Evolutionary conservation across 2,888 invertebrate species (phyloP).

Genomic region (Coecobrya sp.): DNA sequence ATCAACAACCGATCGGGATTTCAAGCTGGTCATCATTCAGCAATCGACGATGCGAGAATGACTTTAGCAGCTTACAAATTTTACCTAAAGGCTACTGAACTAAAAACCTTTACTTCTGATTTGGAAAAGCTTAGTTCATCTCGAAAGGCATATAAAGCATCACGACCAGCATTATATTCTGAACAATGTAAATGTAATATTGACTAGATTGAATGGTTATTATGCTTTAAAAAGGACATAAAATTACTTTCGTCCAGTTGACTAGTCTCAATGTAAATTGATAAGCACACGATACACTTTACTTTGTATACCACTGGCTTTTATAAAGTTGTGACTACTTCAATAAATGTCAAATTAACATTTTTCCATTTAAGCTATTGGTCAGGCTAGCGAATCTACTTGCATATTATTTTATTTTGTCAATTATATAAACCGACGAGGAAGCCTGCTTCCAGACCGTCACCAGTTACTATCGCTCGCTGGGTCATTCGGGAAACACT

Average conservation of each 20-base stretch:
- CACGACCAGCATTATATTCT: neutral
- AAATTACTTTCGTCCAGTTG: neutral
- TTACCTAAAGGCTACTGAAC: neutral
- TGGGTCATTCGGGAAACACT: too few relatives aligned
- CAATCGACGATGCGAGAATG: slow-evolving; percentile 54
- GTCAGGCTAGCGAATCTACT: too few relatives aligned
- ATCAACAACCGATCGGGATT: neutral
- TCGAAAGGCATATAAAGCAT: neutral
- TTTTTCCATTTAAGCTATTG: too few relatives aligned
- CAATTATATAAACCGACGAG: too few relatives aligned
- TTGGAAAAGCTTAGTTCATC: neutral
- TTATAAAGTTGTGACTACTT: too few relatives aligned
- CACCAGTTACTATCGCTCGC: too few relatives aligned
- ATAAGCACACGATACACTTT: slow-evolving; percentile 18
- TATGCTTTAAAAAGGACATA: neutral
- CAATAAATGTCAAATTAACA: too few relatives aligned
- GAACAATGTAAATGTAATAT: slow-evolving; percentile 26
- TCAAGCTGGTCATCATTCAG: slow-evolving; percentile 39
- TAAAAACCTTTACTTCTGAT: neutral
- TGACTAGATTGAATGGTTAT: too few relatives aligned
- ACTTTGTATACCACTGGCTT: slow-evolving; percentile 33
- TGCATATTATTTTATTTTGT: too few relatives aligned
- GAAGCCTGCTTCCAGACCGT: too few relatives aligned
- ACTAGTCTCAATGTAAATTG: neutral
- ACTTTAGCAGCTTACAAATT: slow-evolving; percentile 15